These are phyloP conservation scores for Vulpes lagopus DNA, from an alignment of 2,113 vertebrate genomes.

Conservation along the genomic window DNA sequence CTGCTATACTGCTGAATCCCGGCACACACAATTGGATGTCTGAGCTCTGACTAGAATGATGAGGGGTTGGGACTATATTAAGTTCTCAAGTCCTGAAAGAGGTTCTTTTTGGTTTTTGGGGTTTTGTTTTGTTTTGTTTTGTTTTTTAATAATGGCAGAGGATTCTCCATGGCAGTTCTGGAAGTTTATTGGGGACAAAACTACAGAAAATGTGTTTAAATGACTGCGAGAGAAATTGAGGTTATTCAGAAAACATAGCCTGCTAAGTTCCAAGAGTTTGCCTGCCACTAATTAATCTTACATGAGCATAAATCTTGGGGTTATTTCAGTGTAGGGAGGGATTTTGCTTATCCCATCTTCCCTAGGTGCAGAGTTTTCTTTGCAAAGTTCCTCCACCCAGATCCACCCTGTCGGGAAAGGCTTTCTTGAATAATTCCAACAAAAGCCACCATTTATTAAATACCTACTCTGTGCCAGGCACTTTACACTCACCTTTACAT, in stretches of 20 bases:
- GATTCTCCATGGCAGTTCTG: neutral
- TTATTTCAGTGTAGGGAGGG: neutral
- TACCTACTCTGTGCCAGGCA: neutral
- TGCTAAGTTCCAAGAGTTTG: neutral
- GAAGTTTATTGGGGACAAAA: neutral
- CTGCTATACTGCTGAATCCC: neutral
- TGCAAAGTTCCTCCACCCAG: neutral
- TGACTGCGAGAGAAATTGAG: neutral
- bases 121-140: too few relatives aligned
- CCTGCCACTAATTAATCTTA: neutral
- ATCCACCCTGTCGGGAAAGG: neutral
- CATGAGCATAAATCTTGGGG: neutral
- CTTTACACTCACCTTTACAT: neutral
- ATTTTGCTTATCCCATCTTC: neutral
- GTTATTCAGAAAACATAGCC: neutral
- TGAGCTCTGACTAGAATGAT: neutral
- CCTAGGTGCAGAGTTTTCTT: neutral
- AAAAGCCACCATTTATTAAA: neutral
- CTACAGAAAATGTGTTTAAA: neutral
- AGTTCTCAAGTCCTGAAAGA: neutral
- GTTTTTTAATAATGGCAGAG: neutral
- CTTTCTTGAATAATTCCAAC: neutral
- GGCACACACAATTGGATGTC: neutral
- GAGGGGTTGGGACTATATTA: neutral
- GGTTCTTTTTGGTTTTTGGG: too few relatives aligned